Evolutionary conservation across 2,797 vertebrate genomes (phyloP).

Genomic region (Champsocephalus gunnari): DNA sequence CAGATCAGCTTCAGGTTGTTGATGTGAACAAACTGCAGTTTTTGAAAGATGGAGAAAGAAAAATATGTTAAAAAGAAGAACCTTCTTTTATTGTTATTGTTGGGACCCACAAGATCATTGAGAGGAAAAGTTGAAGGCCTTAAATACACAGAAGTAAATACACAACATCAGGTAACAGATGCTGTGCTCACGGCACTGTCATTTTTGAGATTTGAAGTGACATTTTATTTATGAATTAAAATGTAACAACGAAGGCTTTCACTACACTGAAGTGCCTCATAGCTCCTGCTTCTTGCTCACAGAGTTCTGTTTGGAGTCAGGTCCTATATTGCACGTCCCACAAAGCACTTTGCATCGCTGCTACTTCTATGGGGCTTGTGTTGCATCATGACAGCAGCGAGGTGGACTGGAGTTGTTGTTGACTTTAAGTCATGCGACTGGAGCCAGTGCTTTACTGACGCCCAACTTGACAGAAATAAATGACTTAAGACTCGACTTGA

Average conservation of each 20-base stretch:
- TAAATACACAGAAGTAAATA: neutral
- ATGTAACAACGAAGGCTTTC: neutral
- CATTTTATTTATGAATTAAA: neutral
- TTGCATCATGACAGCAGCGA: too few species aligned
- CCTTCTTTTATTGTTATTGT: too few species aligned
- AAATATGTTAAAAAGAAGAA: neutral
- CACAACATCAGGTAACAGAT: too few species aligned
- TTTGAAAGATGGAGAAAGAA: neutral
- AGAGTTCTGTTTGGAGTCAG: neutral
- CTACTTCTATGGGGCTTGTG: too few species aligned
- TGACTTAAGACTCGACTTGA: too few species aligned
- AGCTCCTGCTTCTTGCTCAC: neutral
- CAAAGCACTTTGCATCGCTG: too few species aligned
- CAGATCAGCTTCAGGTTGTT: constrained; percentile 99
- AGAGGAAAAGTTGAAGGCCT: neutral
- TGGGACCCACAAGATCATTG: too few species aligned
- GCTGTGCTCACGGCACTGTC: too few species aligned
- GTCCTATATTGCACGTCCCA: neutral
- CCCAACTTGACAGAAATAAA: too few species aligned
- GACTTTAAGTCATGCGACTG: too few species aligned
- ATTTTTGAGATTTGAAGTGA: neutral
- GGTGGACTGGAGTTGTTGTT: too few species aligned
- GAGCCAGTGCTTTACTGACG: too few species aligned
- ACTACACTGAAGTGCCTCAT: neutral
- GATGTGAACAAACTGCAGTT: constrained; percentile 95